A percentile compares a stretch with the other conserved stretches of the same genome.
Conservation (phyloP, 2,888 invertebrate species). For the Napeogenes sylphis region DNA sequence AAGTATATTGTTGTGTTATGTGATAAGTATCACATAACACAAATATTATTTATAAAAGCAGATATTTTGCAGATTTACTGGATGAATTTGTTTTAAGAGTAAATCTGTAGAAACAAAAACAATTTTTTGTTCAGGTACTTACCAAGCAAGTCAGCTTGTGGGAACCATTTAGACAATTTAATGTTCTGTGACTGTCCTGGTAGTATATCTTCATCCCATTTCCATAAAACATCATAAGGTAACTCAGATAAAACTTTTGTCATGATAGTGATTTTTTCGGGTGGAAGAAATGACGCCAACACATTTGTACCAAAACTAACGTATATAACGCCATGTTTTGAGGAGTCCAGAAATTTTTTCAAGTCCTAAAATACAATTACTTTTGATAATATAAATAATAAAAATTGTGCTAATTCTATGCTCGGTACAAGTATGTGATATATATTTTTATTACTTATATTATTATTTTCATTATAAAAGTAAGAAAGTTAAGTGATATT, state of each 20-base stretch:
- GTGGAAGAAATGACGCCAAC: slow-evolving; percentile 39
- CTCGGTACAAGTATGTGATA: too few relatives aligned
- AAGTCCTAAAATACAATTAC: slow-evolving; percentile 41
- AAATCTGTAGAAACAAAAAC: not conserved
- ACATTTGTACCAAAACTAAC: slow-evolving; percentile 55
- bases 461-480: too few relatives aligned
- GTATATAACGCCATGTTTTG: slow-evolving; percentile 50
- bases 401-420: too few relatives aligned
- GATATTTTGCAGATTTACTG: too few relatives aligned
- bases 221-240: slow-evolving; percentile 51
- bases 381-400: too few relatives aligned
- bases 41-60: too few relatives aligned
- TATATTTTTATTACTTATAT: too few relatives aligned
- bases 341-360: slow-evolving; percentile 44
- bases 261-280: slow-evolving; percentile 40
- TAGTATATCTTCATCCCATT: slow-evolving; percentile 46
- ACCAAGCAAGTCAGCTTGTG: slow-evolving; percentile 46
- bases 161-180: slow-evolving; percentile 49
- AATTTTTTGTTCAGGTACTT: slow-evolving; percentile 26
- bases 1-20: too few relatives aligned
- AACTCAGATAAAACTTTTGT: slow-evolving; percentile 44
- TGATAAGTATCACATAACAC: too few relatives aligned
- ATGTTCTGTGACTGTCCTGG: slow-evolving; percentile 45
- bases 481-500: too few relatives aligned
- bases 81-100: too few relatives aligned